Conservation (phyloP, 2,888 invertebrate species). For the Hanleya hanleyi region DNA sequence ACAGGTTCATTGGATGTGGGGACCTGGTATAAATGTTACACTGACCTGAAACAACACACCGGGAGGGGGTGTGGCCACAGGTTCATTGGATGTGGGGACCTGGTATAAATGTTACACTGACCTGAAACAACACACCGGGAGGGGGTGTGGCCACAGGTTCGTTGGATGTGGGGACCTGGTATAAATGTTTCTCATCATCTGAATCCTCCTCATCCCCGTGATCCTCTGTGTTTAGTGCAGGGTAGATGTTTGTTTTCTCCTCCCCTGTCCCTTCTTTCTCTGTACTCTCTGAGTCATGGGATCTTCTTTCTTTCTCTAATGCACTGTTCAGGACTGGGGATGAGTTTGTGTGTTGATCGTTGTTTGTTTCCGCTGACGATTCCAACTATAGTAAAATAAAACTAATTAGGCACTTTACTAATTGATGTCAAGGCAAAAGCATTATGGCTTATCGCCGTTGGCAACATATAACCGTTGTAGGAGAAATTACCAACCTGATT, state of each 20-base stretch:
- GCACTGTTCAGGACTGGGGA: too few species aligned
- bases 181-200: conserved; percentile 15
- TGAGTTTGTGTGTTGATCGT: too few species aligned
- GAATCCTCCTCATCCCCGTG: not conserved
- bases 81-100: not conserved
- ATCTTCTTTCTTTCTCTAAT: too few species aligned
- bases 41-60: not conserved
- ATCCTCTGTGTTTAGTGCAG: not conserved
- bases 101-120: not conserved
- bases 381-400: too few species aligned
- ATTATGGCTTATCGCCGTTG: too few species aligned
- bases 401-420: too few species aligned
- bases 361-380: too few species aligned
- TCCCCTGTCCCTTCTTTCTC: not conserved
- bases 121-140: conserved; percentile 1
- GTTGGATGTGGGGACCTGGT: conserved; percentile 53
- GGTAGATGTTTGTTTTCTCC: not conserved
- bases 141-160: conserved; percentile 39
- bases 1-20: not conserved
- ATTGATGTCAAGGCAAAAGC: too few species aligned
- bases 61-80: not conserved
- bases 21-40: not conserved
- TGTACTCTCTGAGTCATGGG: not conserved
- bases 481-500: too few species aligned
- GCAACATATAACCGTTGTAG: too few species aligned